Conservation (phyloP, 1,140 invertebrate genomes). For the Odontomachus brunneus region DNA sequence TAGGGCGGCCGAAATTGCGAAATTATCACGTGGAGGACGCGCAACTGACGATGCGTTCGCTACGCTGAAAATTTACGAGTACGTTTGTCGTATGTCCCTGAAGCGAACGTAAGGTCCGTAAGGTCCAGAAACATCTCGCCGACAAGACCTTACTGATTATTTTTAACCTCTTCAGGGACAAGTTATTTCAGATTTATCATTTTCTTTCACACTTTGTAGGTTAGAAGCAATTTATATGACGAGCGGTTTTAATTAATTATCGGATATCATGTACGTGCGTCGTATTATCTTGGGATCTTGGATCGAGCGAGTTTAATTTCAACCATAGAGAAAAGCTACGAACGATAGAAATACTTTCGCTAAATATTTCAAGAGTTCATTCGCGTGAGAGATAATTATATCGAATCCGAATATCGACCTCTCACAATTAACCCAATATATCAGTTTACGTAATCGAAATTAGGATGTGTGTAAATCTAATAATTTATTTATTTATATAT, state of each 20-base stretch:
- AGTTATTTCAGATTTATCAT: constrained; percentile 55
- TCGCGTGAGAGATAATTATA: neutral
- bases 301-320: neutral
- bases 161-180: constrained; percentile 56
- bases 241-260: constrained; percentile 17
- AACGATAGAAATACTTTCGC: neutral
- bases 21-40: neutral
- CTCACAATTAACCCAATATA: neutral
- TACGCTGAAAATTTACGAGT: neutral
- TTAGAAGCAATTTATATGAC: neutral
- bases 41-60: neutral
- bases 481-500: too few relatives aligned
- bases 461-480: too few relatives aligned
- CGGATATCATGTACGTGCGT: neutral
- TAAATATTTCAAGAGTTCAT: neutral
- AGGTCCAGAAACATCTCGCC: constrained; percentile 38
- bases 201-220: neutral
- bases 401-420: neutral
- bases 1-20: neutral
- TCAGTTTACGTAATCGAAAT: constrained; percentile 5
- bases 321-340: neutral
- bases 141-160: constrained; percentile 48
- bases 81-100: constrained; percentile 36
- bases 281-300: neutral
- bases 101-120: constrained; percentile 24